Base-by-base conservation (phyloP, 35 echinoderm and acorn worm genomes). In the Heliocidaris erythrogramma region DNA sequence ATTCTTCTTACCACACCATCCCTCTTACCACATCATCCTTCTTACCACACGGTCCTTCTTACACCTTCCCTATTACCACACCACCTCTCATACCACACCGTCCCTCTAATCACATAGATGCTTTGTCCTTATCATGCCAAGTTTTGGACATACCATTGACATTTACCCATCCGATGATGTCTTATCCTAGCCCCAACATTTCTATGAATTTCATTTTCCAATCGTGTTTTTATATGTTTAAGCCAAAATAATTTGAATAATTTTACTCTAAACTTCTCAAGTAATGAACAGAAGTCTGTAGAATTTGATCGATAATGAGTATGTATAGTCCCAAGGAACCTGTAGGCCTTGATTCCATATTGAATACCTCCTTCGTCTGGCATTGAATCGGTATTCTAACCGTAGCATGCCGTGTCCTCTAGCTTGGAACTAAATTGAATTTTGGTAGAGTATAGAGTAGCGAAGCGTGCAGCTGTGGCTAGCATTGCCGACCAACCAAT, bases 361-460 rank as follows among this genome's bases (percentile, higher is more conserved):
- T 89, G 47, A 89, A 32, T 32, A 42, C 18, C 2, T 47, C 31
- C 1, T 7, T 30, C 65, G n/a, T 21, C 18, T 7, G 65, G 65
- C 21, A 78, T 24, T 78, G 7, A 24, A 78, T n/a, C 17, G 65
- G 65, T 27, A 78, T n/a, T 17, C 65, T 78, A 78, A 78, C 65
- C 65, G 7, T 21, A 78, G 65, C 21, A 27, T 78, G 27, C 65
- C 5, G 8, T 78, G 65, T 78, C 65, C 65, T n/a, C 65, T 78
- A 78, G 65, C 65, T 78, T 78, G 65, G 2, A 78, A 78, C 65
- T 78, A 78, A 78, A 78, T 78, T 78, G 65, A 78, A 78, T 78
- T 56, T 78, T 78, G 65, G 65, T 78, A 78, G 27, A 78, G 65
- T 21, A 78, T 27, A 78, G 65, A 78, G 65, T 78, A 78, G 65